phyloP scores from a whole-genome alignment of 2,888 invertebrate species.

The Morpho helenor region DNA sequence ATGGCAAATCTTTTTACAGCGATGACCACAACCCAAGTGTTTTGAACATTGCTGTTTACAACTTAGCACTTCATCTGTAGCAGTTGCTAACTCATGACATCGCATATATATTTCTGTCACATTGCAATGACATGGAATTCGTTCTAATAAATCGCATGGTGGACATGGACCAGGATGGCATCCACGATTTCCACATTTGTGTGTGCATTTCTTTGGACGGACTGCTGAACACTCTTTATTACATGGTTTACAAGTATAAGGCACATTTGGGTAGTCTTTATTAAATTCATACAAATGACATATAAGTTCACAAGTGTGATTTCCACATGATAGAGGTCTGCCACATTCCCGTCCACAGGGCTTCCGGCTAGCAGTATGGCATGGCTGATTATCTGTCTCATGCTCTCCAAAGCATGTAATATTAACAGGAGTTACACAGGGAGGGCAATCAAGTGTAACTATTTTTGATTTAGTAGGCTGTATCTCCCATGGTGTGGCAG shows the following conservation, averaged over 20 bases:
- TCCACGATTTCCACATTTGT: constrained; percentile 82
- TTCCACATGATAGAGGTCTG: constrained; percentile 84
- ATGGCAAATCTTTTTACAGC: constrained; percentile 87
- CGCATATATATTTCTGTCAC: constrained; percentile 86
- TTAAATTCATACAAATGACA: constrained; percentile 82
- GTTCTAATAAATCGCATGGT: constrained; percentile 84
- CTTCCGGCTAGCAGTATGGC: constrained; percentile 83
- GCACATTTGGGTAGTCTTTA: constrained; percentile 66
- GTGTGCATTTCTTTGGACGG: constrained; percentile 86
- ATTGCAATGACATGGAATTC: constrained; percentile 90
- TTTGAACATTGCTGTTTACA: constrained; percentile 94
- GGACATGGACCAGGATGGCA: constrained; percentile 88
- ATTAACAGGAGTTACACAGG: constrained; percentile 84
- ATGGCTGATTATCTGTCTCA: constrained; percentile 83
- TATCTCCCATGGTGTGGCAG: constrained; percentile 83
- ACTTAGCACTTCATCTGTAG: constrained; percentile 70
- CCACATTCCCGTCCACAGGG: constrained; percentile 91
- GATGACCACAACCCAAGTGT: constrained; percentile 92
- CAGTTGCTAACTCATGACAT: constrained; percentile 83
- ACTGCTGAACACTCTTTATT: constrained; percentile 78
- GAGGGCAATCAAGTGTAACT: constrained; percentile 83
- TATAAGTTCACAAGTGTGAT: constrained; percentile 85
- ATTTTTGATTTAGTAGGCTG: constrained; percentile 70
- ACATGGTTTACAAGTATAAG: constrained; percentile 61
- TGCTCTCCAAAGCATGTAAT: constrained; percentile 87